Evolutionary conservation across 2,797 vertebrate genomes (phyloP).

Genomic region (Peromyscus nudipes): DNA sequence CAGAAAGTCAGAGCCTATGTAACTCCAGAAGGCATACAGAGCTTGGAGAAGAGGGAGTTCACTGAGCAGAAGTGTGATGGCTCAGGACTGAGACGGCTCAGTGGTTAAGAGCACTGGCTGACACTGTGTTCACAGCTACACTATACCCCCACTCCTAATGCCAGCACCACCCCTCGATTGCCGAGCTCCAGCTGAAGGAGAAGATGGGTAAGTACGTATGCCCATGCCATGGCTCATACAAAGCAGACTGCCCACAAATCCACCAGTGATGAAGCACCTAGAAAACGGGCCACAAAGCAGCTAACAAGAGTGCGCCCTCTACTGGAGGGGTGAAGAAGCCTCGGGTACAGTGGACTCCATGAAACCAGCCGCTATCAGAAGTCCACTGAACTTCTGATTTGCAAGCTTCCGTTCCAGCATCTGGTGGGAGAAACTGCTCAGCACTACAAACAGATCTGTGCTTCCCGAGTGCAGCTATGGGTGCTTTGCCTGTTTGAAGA

Average conservation of each 20-base stretch:
- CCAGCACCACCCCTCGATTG: background rate
- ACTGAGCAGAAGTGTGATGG: background rate
- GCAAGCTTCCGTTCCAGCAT: background rate
- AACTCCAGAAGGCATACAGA: background rate
- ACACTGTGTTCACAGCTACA: background rate
- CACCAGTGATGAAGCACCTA: background rate
- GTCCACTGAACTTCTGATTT: background rate
- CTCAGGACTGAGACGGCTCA: background rate
- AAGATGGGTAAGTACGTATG: background rate
- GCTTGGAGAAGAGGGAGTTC: background rate
- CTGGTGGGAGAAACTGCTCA: background rate
- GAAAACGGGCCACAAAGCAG: background rate
- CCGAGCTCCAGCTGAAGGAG: background rate
- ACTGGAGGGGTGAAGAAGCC: background rate
- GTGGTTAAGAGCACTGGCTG: background rate
- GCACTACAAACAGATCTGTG: background rate
- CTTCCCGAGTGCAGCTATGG: background rate
- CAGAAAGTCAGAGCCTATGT: background rate
- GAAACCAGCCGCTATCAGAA: background rate
- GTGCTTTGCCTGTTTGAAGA: background rate
- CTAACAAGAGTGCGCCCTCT: background rate
- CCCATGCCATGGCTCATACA: background rate
- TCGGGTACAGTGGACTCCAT: background rate
- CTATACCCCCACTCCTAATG: background rate
- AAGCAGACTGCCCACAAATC: background rate